Percentiles rank a stretch among this genome's conserved stretches.
Conservation (phyloP, 2,113 vertebrate genomes). For the Lontra canadensis region DNA sequence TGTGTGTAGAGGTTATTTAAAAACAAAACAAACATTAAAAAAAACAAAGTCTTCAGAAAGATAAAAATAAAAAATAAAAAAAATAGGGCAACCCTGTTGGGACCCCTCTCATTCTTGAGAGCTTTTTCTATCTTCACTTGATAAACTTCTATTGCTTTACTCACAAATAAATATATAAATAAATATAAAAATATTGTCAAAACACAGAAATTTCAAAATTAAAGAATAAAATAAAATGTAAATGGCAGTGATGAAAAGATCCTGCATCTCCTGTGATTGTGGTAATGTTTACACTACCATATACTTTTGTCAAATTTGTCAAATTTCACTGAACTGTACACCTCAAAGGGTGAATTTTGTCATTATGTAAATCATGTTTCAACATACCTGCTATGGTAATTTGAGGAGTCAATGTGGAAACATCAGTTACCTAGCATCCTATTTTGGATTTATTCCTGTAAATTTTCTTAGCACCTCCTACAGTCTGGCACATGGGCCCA, state of each 20-base stretch:
- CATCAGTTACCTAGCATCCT: not conserved
- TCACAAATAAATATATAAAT: not conserved
- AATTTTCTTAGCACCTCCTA: not conserved
- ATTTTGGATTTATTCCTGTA: not conserved
- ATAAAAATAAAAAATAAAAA: not conserved
- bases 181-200: not conserved
- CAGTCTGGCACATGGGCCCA: not conserved
- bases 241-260: not conserved
- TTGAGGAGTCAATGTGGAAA: not conserved
- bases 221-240: not conserved
- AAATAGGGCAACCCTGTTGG: not conserved
- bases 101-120: not conserved
- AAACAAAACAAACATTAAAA: not conserved
- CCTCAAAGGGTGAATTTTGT: not conserved
- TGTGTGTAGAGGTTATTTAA: not conserved
- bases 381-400: not conserved
- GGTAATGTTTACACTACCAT: not conserved
- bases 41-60: not conserved
- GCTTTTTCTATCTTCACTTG: not conserved
- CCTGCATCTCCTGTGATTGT: not conserved
- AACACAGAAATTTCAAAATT: not conserved
- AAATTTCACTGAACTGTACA: not conserved
- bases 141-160: not conserved
- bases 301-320: not conserved
- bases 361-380: not conserved